Base-by-base conservation (phyloP, 2,113 vertebrate species). In the Danionella cerebrum region DNA sequence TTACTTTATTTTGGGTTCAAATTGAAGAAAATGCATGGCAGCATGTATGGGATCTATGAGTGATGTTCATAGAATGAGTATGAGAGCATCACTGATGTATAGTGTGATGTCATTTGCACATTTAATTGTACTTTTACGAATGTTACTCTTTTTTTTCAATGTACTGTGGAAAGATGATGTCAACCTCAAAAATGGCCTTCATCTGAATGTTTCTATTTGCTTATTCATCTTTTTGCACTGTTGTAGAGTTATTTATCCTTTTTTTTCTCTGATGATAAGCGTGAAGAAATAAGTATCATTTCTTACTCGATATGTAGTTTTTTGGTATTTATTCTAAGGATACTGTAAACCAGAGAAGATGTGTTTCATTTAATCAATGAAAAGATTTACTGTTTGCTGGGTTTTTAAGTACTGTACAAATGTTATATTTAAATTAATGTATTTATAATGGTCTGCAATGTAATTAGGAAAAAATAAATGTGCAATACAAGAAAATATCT, bases 171-270 rank as follows among this genome's bases (percentile, higher is more conserved):
- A 27, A 44, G 16, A 6, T 38, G 2, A 14, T 21, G 27, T 62
- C 36, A 47, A 12, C 27, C 48, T 51, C 42, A 73, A 29, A 73
- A 29, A 25, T 60, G 64, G 70, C 72, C 69, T 80, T 81, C 35
- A 69, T 48, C 39, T 42, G 6, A 38, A 10, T 7, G n/a, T 31
- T 42, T 57, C 2, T 72, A 54, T 73, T 52, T 47, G 5, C n/a
- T 19, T 44, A n/a, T 73, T 6, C 31, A 1, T 52, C 12, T 33
- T 66, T 67, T 21, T 77, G 2, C 60, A 67, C 41, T 64, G 5
- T 41, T 19, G 58, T 39, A 47, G 39, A 16, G 3, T 3, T 22
- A 31, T 48, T 22, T 45, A 10, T 52, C n/a, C n/a, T n/a, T 59
- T 60, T 51, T 14, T 39, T 67, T 31, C 25, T 39, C n/a, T 44